These are phyloP conservation scores for Lophura nycthemera DNA, from an alignment of 2,113 vertebrate genomes.

Conservation along the genomic window DNA sequence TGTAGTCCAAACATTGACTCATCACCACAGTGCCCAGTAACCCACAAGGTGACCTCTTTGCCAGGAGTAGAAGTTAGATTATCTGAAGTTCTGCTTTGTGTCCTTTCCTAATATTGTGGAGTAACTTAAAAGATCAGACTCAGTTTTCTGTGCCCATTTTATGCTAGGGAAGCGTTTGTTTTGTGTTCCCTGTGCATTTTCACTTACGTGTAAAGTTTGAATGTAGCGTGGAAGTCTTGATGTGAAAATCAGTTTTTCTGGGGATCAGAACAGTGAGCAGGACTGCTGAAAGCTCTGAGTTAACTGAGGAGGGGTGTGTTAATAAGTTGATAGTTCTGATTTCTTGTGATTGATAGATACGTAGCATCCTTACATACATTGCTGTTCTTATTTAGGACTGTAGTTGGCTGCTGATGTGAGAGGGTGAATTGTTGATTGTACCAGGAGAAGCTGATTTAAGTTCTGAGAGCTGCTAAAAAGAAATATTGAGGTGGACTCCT, in stretches of 20 bases:
- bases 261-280: not conserved
- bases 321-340: not conserved
- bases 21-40: too few relatives aligned
- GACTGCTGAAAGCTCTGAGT: not conserved
- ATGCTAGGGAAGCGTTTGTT: not conserved
- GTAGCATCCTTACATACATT: not conserved
- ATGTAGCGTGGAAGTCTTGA: not conserved
- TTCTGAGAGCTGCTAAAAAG: not conserved
- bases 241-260: not conserved
- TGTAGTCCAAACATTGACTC: too few relatives aligned
- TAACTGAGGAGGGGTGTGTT: not conserved
- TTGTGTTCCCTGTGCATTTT: not conserved
- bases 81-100: not conserved
- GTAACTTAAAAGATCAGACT: not conserved
- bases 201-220: not conserved
- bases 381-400: accelerated
- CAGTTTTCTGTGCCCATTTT: not conserved
- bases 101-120: not conserved
- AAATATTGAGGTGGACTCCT: not conserved
- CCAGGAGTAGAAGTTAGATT: not conserved
- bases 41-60: not conserved
- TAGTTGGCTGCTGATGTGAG: not conserved
- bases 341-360: not conserved
- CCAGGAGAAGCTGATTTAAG: accelerated
- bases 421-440: not conserved